A percentile compares a stretch with the other conserved stretches of the same genome.
Evolutionary conservation across 1,140 invertebrate species (phyloP).

Genomic region (Bombyx mandarina): DNA sequence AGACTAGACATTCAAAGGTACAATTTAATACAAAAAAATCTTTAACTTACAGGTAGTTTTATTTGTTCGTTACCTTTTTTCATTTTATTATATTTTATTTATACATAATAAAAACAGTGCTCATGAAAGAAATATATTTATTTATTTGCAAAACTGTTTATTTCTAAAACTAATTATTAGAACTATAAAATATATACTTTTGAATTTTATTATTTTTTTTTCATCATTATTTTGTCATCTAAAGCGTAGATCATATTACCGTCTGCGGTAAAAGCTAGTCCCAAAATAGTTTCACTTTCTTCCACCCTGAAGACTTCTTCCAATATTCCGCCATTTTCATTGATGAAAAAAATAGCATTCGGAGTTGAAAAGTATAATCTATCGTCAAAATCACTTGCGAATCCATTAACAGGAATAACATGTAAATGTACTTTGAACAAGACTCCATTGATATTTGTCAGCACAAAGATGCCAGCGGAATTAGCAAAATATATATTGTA

Average conservation of each 20-base stretch:
- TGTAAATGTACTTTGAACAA: not conserved
- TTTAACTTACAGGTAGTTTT: no score
- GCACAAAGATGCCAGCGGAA: not conserved
- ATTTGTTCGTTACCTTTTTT: no score
- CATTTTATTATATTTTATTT: no score
- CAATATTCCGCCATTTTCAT: not conserved
- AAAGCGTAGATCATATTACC: slow-evolving; percentile 1
- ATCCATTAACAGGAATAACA: slow-evolving; percentile 4
- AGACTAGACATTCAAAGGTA: no score
- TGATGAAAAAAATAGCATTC: not conserved
- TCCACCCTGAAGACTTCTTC: not conserved
- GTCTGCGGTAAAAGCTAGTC: slow-evolving; percentile 4
- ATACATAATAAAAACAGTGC: no score
- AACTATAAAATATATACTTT: no score
- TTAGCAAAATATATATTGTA: slow-evolving; percentile 5
- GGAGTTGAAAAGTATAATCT: slow-evolving; percentile 8
- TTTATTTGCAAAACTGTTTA: no score
- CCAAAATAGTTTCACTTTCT: not conserved
- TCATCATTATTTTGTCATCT: slow-evolving; percentile 6
- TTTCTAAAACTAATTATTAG: no score
- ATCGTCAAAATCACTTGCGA: slow-evolving; percentile 2
- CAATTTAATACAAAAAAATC: no score
- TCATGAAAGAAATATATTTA: no score
- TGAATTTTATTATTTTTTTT: no score
- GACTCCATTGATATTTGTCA: no score